A percentile compares a stretch with the other conserved stretches of the same genome.
Evolutionary conservation across 2,888 invertebrate species (phyloP).

Genomic region (Formica aserva): DNA sequence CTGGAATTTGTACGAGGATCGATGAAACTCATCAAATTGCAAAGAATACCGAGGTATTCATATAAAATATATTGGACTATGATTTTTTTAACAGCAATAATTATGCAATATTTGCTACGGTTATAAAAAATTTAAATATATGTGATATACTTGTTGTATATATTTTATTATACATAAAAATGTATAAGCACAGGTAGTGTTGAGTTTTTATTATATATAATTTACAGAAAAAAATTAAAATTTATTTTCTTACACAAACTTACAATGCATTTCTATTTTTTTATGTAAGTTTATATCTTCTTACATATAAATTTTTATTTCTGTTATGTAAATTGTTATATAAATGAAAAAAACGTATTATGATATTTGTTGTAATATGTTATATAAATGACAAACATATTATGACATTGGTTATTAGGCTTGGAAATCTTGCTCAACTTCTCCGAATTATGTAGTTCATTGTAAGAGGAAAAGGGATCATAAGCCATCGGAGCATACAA

Average conservation of each 20-base stretch:
- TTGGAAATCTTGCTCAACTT: neutral
- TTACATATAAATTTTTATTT: neutral
- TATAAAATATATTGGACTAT: neutral
- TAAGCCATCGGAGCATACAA: neutral
- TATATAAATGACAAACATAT: neutral
- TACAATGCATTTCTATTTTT: neutral
- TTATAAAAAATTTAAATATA: neutral
- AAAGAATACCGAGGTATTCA: constrained; percentile 12
- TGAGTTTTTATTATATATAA: neutral
- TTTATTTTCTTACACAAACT: neutral
- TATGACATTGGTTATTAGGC: neutral
- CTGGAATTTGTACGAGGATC: neutral
- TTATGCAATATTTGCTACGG: neutral
- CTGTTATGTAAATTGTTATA: neutral
- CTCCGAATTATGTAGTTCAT: neutral
- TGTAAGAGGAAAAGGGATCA: neutral
- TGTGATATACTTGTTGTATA: neutral
- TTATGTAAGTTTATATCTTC: neutral
- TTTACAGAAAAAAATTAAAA: neutral
- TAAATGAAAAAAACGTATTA: neutral
- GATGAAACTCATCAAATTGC: neutral
- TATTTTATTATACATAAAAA: neutral
- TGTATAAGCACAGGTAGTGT: neutral
- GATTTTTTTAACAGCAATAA: neutral
- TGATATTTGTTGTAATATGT: neutral